Percentiles rank a stretch among this genome's conserved stretches.
phyloP scores from a whole-genome alignment of 2,797 vertebrate genomes.

The Masticophis lateralis region DNA sequence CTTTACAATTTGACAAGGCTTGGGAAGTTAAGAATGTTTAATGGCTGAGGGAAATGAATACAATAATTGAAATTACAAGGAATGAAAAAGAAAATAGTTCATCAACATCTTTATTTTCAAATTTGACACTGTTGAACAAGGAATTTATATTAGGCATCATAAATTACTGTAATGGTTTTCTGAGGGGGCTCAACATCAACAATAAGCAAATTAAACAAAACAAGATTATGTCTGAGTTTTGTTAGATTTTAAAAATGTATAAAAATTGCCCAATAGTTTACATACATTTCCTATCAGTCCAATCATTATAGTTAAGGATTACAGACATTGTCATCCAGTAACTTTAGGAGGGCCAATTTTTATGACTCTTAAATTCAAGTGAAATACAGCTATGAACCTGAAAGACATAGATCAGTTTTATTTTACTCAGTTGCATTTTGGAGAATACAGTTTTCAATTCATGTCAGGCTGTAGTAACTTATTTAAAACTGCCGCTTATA shows the following conservation, averaged over 20 bases:
- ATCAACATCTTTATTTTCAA: not conserved
- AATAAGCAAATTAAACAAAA: not conserved
- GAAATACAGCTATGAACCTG: not conserved
- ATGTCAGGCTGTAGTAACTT: not conserved
- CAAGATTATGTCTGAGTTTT: not conserved
- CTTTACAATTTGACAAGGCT: not conserved
- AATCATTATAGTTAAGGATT: not conserved
- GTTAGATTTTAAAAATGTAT: not conserved
- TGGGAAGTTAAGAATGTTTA: not conserved
- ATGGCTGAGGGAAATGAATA: not conserved
- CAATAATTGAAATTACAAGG: not conserved
- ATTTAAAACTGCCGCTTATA: not conserved
- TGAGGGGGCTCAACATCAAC: not conserved
- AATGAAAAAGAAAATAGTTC: not conserved
- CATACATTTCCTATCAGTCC: not conserved
- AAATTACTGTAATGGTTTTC: not conserved
- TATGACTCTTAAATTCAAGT: not conserved
- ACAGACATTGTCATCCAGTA: not conserved
- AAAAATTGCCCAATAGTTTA: not conserved
- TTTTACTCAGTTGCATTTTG: not conserved
- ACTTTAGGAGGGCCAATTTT: not conserved
- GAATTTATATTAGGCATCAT: not conserved
- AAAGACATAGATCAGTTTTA: not conserved
- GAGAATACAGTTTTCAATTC: not conserved
- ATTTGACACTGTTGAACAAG: not conserved